Percentiles rank a stretch among this genome's conserved stretches.
phyloP scores from a whole-genome alignment of 2,797 vertebrate species.

The Cyprinodon diabolis region DNA sequence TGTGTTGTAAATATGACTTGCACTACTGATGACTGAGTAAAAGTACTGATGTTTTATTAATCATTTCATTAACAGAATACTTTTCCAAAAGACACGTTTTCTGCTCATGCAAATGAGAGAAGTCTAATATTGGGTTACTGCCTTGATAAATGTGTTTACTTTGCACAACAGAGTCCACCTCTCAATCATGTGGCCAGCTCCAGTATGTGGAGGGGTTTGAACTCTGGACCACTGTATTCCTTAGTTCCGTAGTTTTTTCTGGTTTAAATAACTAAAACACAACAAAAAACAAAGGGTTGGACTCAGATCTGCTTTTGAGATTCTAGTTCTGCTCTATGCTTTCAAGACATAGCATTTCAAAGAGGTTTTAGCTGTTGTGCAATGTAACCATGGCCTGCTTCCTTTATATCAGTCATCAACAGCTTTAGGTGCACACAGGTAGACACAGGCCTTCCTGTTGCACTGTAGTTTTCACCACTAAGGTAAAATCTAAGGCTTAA shows the following conservation, averaged over 20 bases:
- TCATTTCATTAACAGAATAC: neutral
- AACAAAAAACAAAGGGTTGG: neutral
- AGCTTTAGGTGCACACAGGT: constrained; percentile 39
- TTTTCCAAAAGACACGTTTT: neutral
- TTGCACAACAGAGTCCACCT: neutral
- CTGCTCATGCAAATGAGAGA: neutral
- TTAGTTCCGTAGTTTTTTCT: neutral
- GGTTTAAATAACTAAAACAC: neutral
- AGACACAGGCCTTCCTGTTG: constrained; percentile 31
- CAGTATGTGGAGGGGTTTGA: neutral
- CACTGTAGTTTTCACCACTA: constrained; percentile 3
- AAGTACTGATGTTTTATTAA: neutral
- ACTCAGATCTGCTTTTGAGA: constrained; percentile 4
- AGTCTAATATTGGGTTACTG: neutral
- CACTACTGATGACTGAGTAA: neutral
- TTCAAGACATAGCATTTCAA: constrained; percentile 8
- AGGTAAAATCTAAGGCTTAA: neutral
- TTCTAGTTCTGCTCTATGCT: neutral
- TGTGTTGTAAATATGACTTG: neutral
- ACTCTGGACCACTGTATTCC: neutral
- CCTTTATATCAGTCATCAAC: constrained; percentile 29
- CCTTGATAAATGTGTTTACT: neutral
- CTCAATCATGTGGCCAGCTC: neutral
- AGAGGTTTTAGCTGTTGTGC: constrained; percentile 23
- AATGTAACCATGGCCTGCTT: constrained; percentile 26